These are phyloP conservation scores for Lepus timidus DNA, from an alignment of 2,113 vertebrate genomes.

Conservation along the genomic window DNA sequence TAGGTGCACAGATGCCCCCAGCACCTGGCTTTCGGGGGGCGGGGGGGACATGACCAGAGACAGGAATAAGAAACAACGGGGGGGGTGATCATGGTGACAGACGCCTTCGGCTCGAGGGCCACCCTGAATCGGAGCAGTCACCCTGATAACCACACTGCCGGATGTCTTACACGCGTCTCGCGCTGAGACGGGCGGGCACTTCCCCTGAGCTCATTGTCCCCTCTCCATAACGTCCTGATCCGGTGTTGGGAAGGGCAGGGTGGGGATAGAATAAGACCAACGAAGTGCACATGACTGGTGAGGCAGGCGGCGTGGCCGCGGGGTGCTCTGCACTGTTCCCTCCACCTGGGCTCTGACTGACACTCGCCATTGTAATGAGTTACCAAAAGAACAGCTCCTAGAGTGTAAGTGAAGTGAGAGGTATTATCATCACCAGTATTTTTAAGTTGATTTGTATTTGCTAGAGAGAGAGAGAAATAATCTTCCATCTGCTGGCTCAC, in stretches of 20 bases:
- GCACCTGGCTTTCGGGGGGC: neutral
- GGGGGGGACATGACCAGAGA: neutral
- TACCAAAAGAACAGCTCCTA: neutral
- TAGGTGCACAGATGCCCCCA: neutral
- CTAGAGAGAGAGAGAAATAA: no score
- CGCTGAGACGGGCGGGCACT: neutral
- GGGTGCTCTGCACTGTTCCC: neutral
- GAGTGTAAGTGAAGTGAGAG: neutral
- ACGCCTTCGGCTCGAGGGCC: neutral
- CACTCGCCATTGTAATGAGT: neutral
- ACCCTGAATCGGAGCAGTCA: no score
- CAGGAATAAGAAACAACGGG: conserved; percentile 29
- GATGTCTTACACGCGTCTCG: no score
- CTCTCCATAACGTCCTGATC: conserved; percentile 57
- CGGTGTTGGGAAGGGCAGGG: neutral
- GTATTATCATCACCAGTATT: neutral
- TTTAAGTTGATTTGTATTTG: neutral
- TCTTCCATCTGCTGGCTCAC: no score
- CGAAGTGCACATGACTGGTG: neutral
- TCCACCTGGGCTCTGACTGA: neutral
- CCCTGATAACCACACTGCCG: no score
- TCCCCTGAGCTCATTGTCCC: conserved; percentile 64
- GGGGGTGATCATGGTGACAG: neutral
- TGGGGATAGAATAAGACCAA: neutral
- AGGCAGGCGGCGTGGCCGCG: neutral